Evolutionary conservation across 2,888 invertebrate genomes (phyloP).

Genomic region (Trachelus tabidus): DNA sequence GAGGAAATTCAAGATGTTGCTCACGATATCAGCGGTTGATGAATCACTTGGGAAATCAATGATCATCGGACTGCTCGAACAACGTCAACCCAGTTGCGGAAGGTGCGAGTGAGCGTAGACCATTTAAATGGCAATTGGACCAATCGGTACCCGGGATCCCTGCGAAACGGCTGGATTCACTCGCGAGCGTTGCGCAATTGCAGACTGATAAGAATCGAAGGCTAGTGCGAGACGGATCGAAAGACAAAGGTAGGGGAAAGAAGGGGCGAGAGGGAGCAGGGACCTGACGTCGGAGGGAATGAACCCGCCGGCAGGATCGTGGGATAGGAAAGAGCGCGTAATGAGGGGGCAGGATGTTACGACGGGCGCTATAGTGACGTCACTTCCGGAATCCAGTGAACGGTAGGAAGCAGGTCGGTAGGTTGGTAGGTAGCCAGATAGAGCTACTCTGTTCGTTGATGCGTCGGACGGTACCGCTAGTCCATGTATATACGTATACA

Average conservation of each 20-base stretch:
- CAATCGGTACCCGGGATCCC: neutral
- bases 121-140: neutral
- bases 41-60: neutral
- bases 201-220: neutral
- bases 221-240: conserved; percentile 20
- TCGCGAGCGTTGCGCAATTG: neutral
- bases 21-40: neutral
- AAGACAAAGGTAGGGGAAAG: conserved; percentile 6
- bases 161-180: neutral
- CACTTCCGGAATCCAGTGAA: conserved; percentile 55
- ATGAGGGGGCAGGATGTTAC: conserved; percentile 52
- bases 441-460: conserved; percentile 17
- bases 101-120: neutral
- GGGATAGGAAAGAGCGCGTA: neutral
- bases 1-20: neutral
- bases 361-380: conserved; percentile 54
- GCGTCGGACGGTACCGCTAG: neutral
- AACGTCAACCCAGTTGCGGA: neutral
- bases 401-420: conserved; percentile 58
- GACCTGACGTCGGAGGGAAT: neutral
- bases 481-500: neutral
- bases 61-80: neutral
- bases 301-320: neutral
- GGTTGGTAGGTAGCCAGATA: conserved; percentile 51
- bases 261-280: neutral